Base-by-base conservation (phyloP, 2,888 invertebrate species). In the Halocaridina rubra region DNA sequence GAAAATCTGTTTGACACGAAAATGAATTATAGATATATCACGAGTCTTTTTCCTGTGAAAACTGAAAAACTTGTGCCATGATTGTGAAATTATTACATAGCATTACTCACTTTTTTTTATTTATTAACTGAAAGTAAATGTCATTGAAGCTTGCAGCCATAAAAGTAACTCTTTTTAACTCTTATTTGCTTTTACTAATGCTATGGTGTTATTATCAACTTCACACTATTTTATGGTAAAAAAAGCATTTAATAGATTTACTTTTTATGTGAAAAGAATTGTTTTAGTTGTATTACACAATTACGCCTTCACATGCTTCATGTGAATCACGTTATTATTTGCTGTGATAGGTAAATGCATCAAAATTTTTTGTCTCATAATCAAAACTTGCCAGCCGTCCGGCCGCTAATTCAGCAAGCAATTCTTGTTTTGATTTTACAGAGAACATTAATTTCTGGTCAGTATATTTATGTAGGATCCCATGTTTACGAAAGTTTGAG, bases 261-360 rank as follows among this genome's bases (percentile, higher is more conserved):
- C n/a, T 53, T 53, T 53, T 53, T 53, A 53, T n/a, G 53, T 53
- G 19, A 53, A n/a, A 19, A 10, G 0, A 7, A 19, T 53, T 53
- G 53, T 53, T 53, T 53, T 19, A 13, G 7, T 53, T 53, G 16
- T 53, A n/a, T 53, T 19, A 53, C 4, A 3, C 53, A 13, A n/a
- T 53, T 19, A 16, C 53, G 4, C 53, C n/a, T 29, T 27, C n/a
- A 30, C n/a, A 30, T 30, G 30, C 27, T 78, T 61, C 46, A 84
- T 84, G 82, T 77, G 72, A n/a, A 24, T 77, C 82, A 57, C 22
- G 32, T 78, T 30, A 30, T 82, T 78, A 77, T 71, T 84, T 78
- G 64, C 82, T 84, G 82, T 84, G 82, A 84, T 84, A 84, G 82
- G 78, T 84, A 61, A 75, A 46, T 59, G 64, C 75, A 84, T 84